Evolutionary conservation across 2,797 vertebrate species (phyloP).

Genomic region (Rachycentron canadum): DNA sequence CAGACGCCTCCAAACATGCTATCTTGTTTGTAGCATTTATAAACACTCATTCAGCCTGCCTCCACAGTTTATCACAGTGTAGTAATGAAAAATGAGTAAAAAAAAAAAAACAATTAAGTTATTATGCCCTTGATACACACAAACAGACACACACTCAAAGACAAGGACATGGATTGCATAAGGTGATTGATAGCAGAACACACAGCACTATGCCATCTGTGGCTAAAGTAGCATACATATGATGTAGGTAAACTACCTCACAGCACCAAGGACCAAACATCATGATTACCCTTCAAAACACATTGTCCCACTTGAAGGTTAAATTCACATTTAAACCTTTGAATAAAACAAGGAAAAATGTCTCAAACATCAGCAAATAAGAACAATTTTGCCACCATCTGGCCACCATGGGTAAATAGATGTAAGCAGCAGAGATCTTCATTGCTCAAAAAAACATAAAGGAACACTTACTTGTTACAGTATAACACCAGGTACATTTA

Average conservation of each 20-base stretch:
- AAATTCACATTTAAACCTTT: not conserved
- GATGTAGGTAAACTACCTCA: slow-evolving; percentile 2
- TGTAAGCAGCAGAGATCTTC: not conserved
- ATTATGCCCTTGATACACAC: slow-evolving; percentile 55
- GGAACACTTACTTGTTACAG: too few relatives aligned
- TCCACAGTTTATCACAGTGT: slow-evolving; percentile 72
- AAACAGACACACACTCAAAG: slow-evolving; percentile 19
- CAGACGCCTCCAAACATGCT: slow-evolving; percentile 78
- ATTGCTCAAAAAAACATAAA: too few relatives aligned
- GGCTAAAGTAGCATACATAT: not conserved
- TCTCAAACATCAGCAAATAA: not conserved
- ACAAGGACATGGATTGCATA: slow-evolving; percentile 19
- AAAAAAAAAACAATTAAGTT: slow-evolving; percentile 82
- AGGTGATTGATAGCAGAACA: slow-evolving; percentile 13
- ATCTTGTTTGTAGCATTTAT: slow-evolving; percentile 80
- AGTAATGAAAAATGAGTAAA: slow-evolving; percentile 75
- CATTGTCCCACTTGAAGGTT: slow-evolving; percentile 11
- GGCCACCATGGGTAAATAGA: not conserved
- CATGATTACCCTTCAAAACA: not conserved
- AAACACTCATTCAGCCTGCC: slow-evolving; percentile 69
- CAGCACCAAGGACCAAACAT: not conserved
- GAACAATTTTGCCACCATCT: not conserved
- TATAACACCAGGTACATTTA: too few relatives aligned
- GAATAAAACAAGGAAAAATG: not conserved
- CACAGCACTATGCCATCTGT: not conserved